phyloP scores from a whole-genome alignment of 2,113 vertebrate species.

The Phycodurus eques region DNA sequence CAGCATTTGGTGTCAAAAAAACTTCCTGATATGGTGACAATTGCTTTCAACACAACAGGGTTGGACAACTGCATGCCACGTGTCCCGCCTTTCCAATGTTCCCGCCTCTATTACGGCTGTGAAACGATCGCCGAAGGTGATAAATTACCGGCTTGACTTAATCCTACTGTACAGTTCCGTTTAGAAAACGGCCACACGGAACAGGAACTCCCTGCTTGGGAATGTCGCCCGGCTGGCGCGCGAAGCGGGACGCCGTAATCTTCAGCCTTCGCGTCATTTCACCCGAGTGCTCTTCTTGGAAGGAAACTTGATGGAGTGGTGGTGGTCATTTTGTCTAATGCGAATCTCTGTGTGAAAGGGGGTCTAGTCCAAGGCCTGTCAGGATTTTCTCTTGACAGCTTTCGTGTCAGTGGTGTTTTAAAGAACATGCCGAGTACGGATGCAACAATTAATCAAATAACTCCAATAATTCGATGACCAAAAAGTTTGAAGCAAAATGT shows the following conservation, averaged over 20 bases:
- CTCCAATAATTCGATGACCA: no score
- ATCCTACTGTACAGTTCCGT: not conserved
- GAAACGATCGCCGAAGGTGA: not conserved
- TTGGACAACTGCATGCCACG: not conserved
- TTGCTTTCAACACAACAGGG: no score
- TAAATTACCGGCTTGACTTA: not conserved
- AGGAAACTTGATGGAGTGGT: not conserved
- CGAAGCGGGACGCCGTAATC: constrained; percentile 26
- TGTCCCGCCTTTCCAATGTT: not conserved
- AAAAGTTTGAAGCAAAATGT: no score
- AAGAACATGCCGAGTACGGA: no score
- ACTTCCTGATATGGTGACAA: no score
- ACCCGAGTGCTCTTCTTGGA: not conserved
- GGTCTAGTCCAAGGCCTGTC: no score
- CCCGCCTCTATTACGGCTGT: not conserved
- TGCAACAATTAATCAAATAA: no score
- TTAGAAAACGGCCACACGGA: not conserved
- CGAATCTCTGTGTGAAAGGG: no score
- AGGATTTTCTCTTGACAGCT: no score
- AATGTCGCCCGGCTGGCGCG: constrained; percentile 53
- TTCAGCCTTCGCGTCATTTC: constrained; percentile 5
- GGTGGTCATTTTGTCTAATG: no score
- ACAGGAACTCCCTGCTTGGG: constrained; percentile 56
- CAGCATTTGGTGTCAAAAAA: no score
- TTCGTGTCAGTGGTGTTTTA: no score